Base-by-base conservation (phyloP, 2,797 vertebrate genomes). In the Myoxocephalus aenaeus region DNA sequence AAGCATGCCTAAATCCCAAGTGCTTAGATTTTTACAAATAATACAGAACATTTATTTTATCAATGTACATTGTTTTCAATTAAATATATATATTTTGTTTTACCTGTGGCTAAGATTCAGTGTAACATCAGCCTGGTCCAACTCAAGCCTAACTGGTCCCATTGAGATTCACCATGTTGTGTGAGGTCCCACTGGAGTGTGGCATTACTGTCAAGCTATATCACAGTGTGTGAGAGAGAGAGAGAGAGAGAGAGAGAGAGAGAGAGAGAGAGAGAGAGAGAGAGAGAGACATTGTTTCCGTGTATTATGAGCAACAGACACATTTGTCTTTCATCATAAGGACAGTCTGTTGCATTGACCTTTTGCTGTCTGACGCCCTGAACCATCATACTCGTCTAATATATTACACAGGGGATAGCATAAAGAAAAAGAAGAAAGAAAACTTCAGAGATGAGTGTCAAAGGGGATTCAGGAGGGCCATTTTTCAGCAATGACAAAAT, bases 401-500 rank as follows among this genome's bases (percentile, higher is more conserved):
- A 46, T 27, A 18, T 75, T 70, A 59, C 32, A 25, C 58, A 34
- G 27, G 50, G 58, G 56, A 70, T 46, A 48, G 48, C 2, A 25
- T 58, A 64, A 69, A 58, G 54, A 57, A 57, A 58, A 20, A 51
- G 29, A 42, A 40, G 42, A 71, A 51, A 79, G 54, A 64, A 64
- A 75, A 79, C 58, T 77, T 83, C 62, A 70, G 44, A 58, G 77
- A 76, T 53, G 13, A 53, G 71, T 85, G 87, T 89, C 87, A 85
- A 63, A 81, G 83, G 81, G 56, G 85, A 86, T 87, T 78, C 71
- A 76, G 59, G 58, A 51, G 20, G 58, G 76, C 48, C 68, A 82
- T 92, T 90, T 85, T 87, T 91, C 85, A 83, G 17, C 59, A 15
- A 25, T 88, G 85, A 90, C 87, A 88, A 88, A 91, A 79, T 69